phyloP scores from a whole-genome alignment of 1,140 invertebrate species.

The Drosophila seguyi region DNA sequence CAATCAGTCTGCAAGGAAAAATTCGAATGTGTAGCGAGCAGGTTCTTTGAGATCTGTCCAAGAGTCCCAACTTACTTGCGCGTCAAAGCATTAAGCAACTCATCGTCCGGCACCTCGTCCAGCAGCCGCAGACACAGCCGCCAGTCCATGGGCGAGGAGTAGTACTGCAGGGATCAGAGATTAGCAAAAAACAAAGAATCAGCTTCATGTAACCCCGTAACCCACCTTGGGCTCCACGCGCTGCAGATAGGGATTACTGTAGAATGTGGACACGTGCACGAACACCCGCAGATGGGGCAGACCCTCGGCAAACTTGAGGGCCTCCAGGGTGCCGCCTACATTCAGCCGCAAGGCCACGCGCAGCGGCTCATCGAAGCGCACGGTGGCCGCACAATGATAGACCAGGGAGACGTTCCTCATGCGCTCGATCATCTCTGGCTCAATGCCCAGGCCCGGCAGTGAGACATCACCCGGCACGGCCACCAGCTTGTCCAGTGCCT shows the following conservation, averaged over 20 bases:
- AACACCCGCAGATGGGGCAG: slow-evolving; percentile 90
- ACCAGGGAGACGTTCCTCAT: slow-evolving; percentile 91
- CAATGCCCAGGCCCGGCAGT: slow-evolving; percentile 54
- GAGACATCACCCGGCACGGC: slow-evolving; percentile 84
- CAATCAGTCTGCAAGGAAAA: slow-evolving; percentile 87
- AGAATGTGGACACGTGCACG: slow-evolving; percentile 90
- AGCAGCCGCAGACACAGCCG: slow-evolving; percentile 63
- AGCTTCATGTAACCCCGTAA: no score
- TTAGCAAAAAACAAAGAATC: neutral
- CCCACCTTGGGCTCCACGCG: slow-evolving; percentile 90
- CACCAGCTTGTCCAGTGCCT: slow-evolving; percentile 73
- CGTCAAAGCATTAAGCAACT: slow-evolving; percentile 58
- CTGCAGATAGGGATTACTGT: slow-evolving; percentile 91
- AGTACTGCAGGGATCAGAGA: slow-evolving; percentile 41
- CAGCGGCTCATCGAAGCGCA: slow-evolving; percentile 91
- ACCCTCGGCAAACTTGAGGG: slow-evolving; percentile 88
- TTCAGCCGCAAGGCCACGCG: slow-evolving; percentile 89
- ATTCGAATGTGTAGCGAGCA: neutral
- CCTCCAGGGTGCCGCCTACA: slow-evolving; percentile 88
- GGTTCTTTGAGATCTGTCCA: no score
- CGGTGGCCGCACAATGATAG: slow-evolving; percentile 97
- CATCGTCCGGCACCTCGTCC: slow-evolving; percentile 55
- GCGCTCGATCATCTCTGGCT: slow-evolving; percentile 21
- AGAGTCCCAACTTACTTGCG: slow-evolving; percentile 57
- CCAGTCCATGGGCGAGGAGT: slow-evolving; percentile 80